A percentile compares a stretch with the other conserved stretches of the same genome.
phyloP scores from a whole-genome alignment of 2,888 invertebrate species.

The Ornithoptera alexandrae region DNA sequence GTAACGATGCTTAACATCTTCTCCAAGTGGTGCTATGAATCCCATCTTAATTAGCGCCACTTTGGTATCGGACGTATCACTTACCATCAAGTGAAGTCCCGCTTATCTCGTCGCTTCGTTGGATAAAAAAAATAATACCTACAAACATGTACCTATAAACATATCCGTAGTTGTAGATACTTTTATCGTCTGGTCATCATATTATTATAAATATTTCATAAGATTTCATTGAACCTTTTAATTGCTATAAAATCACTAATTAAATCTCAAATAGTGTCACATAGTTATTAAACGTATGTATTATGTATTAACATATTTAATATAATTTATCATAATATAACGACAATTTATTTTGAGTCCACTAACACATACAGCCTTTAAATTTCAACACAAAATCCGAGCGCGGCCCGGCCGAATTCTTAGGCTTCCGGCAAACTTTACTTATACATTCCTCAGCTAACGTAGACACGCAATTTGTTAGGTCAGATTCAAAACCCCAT shows the following conservation, averaged over 20 bases:
- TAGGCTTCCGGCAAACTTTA: neutral
- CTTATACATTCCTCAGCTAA: neutral
- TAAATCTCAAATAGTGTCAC: neutral
- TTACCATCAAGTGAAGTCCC: too few relatives aligned
- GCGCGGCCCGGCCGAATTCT: neutral
- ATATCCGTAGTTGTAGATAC: too few relatives aligned
- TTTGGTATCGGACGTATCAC: too few relatives aligned
- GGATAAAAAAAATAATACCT: too few relatives aligned
- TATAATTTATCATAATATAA: neutral
- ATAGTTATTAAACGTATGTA: neutral
- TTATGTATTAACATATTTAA: neutral
- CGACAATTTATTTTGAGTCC: neutral
- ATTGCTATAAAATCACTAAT: neutral
- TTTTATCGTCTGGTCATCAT: neutral
- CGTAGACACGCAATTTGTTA: neutral
- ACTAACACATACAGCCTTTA: neutral
- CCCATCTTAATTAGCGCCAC: too few relatives aligned
- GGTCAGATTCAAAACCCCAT: neutral
- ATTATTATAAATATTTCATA: neutral
- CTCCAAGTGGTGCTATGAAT: too few relatives aligned
- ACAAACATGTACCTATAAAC: too few relatives aligned
- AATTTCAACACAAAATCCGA: neutral
- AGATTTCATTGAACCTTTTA: neutral
- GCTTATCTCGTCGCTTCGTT: too few relatives aligned
- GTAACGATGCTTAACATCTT: too few relatives aligned